Conservation (phyloP, 1,140 invertebrate genomes). For the Calycopis cecrops region DNA sequence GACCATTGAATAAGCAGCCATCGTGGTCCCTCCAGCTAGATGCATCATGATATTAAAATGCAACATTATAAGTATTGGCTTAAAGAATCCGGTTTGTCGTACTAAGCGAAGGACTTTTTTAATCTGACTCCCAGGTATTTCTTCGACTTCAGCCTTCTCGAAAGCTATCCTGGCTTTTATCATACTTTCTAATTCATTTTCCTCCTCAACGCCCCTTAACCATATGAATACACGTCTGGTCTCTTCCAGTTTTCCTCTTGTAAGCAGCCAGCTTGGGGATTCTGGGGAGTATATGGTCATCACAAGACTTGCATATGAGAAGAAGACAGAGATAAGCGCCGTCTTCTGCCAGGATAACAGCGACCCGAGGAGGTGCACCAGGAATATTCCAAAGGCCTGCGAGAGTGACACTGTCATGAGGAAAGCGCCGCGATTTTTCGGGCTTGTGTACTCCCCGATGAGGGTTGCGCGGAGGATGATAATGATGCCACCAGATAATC, state of each 20-base stretch:
- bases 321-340: slow-evolving; percentile 61
- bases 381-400: slow-evolving; percentile 71
- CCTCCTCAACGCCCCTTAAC: slow-evolving; percentile 63
- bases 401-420: slow-evolving; percentile 69
- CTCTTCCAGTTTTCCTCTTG: slow-evolving; percentile 62
- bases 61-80: slow-evolving; percentile 50
- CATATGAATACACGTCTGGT: slow-evolving; percentile 66
- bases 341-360: slow-evolving; percentile 74
- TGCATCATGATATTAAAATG: slow-evolving; percentile 43
- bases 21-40: slow-evolving; percentile 50
- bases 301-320: slow-evolving; percentile 66
- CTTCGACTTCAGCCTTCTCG: slow-evolving; percentile 23
- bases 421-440: slow-evolving; percentile 72
- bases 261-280: slow-evolving; percentile 80
- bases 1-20: slow-evolving; percentile 81
- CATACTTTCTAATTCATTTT: slow-evolving; percentile 52
- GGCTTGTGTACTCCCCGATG: slow-evolving; percentile 61
- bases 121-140: slow-evolving; percentile 22
- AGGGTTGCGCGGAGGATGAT: slow-evolving; percentile 45
- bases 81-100: slow-evolving; percentile 49
- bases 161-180: slow-evolving; percentile 39
- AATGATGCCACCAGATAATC: slow-evolving; percentile 44
- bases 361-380: slow-evolving; percentile 75
- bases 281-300: slow-evolving; percentile 77
- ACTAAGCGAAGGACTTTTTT: slow-evolving; percentile 27